phyloP scores from a whole-genome alignment of 2,888 invertebrate species.

The Drosophila koepferae region DNA sequence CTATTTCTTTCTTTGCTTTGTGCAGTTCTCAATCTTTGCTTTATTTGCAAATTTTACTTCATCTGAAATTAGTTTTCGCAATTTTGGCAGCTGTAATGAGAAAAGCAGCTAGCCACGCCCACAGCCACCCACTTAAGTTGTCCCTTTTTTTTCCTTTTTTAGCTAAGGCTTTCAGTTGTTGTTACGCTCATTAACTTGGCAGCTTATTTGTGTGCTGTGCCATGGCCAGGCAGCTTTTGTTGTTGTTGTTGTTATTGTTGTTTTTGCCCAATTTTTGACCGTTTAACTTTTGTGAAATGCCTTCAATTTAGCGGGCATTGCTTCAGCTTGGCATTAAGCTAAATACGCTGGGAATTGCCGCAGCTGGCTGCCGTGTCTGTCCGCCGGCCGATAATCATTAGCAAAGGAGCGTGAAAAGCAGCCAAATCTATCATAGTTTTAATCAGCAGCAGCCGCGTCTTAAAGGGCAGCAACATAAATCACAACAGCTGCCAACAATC shows the following conservation, averaged over 20 bases:
- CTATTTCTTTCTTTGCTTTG: too few species aligned
- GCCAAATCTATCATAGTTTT: constrained; percentile 62
- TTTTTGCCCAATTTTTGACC: constrained; percentile 70
- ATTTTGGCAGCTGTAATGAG: constrained; percentile 43
- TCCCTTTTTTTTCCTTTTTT: constrained; percentile 19
- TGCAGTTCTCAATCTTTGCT: constrained; percentile 24
- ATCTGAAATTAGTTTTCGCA: constrained; percentile 74
- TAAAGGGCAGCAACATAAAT: constrained; percentile 17
- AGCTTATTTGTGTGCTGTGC: constrained; percentile 54
- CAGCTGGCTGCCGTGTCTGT: constrained; percentile 54
- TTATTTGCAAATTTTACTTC: constrained; percentile 50
- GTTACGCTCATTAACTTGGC: constrained; percentile 69
- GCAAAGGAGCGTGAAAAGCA: constrained; percentile 18
- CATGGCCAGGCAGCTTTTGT: constrained; percentile 8
- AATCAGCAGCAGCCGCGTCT: constrained; percentile 31
- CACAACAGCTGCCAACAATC: constrained; percentile 23
- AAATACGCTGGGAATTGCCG: constrained; percentile 66
- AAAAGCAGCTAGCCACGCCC: constrained; percentile 6
- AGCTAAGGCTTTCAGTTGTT: constrained; percentile 39
- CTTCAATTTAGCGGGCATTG: constrained; percentile 20
- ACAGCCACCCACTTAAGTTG: constrained; percentile 15
- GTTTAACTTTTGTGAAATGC: constrained; percentile 69
- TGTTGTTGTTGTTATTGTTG: constrained; percentile 19
- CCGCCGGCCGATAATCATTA: constrained; percentile 39
- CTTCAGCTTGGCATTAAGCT: constrained; percentile 31